A percentile compares a stretch with the other conserved stretches of the same genome.
phyloP scores from a whole-genome alignment of 2,888 invertebrate genomes.

The Notodonta dromedarius region DNA sequence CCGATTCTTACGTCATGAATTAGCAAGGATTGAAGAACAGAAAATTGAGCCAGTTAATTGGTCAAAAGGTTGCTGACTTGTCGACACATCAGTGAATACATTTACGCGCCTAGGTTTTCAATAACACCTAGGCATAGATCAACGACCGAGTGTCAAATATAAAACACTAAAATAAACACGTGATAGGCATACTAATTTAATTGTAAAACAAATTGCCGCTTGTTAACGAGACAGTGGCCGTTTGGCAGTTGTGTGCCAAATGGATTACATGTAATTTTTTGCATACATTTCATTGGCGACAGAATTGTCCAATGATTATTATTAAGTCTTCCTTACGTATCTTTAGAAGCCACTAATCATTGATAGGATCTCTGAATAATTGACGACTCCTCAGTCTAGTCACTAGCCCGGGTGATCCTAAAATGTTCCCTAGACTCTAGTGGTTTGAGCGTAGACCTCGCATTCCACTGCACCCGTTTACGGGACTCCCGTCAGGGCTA shows the following conservation, averaged over 20 bases:
- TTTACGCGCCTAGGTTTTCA: neutral
- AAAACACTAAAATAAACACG: constrained; percentile 40
- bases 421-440: too few species aligned
- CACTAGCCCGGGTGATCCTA: too few species aligned
- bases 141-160: constrained; percentile 49
- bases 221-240: constrained; percentile 7
- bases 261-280: neutral
- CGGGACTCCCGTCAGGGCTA: too few species aligned
- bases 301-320: neutral
- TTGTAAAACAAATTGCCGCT: constrained; percentile 23
- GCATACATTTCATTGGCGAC: neutral
- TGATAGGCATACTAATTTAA: constrained; percentile 27
- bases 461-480: too few species aligned
- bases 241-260: constrained; percentile 8
- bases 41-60: neutral
- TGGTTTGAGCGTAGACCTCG: too few species aligned
- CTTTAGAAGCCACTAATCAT: too few species aligned
- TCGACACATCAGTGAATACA: neutral
- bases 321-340: neutral
- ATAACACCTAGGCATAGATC: constrained; percentile 42
- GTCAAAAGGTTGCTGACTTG: neutral
- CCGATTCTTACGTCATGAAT: too few species aligned
- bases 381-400: too few species aligned
- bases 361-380: too few species aligned
- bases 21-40: too few species aligned